phyloP scores from a whole-genome alignment of 2,888 invertebrate species.

The Tachina fera region DNA sequence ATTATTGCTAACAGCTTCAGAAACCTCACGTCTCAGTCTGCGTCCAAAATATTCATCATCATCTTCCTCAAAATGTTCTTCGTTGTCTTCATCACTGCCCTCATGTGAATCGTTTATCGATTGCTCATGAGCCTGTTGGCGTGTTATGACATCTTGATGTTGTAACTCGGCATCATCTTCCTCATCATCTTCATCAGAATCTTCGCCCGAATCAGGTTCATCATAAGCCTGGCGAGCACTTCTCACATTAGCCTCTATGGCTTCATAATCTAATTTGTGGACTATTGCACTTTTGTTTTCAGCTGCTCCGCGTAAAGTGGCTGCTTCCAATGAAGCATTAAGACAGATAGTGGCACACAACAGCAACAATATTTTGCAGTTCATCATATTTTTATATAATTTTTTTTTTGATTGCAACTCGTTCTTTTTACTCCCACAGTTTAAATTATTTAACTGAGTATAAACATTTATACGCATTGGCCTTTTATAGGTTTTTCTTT shows the following conservation, averaged over 20 bases:
- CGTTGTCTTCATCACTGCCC: slow-evolving; percentile 71
- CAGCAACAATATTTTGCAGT: slow-evolving; percentile 47
- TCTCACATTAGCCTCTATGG: slow-evolving; percentile 38
- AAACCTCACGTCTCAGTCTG: slow-evolving; percentile 71
- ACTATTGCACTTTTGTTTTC: slow-evolving; percentile 34
- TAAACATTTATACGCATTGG: slow-evolving; percentile 61
- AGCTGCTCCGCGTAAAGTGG: slow-evolving; percentile 49
- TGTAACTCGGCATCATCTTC: slow-evolving; percentile 71
- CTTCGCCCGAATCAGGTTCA: slow-evolving; percentile 73
- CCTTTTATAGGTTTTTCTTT: slow-evolving; percentile 67
- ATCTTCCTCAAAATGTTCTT: slow-evolving; percentile 73
- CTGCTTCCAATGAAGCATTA: slow-evolving; percentile 71
- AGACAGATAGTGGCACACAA: slow-evolving; percentile 68
- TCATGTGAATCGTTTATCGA: slow-evolving; percentile 70
- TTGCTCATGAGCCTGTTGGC: slow-evolving; percentile 63
- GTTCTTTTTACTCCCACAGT: slow-evolving; percentile 65
- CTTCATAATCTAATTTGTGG: slow-evolving; percentile 46
- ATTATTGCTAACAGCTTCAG: slow-evolving; percentile 29
- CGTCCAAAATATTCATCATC: slow-evolving; percentile 49
- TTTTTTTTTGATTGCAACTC: slow-evolving; percentile 10
- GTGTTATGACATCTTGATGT: slow-evolving; percentile 55
- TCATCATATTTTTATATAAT: slow-evolving; percentile 40
- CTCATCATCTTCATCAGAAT: slow-evolving; percentile 74
- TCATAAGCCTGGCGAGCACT: slow-evolving; percentile 58
- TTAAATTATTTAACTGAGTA: slow-evolving; percentile 68